phyloP scores from a whole-genome alignment of 2,113 vertebrate species.

The Sinocyclocheilus maitianheensis region DNA sequence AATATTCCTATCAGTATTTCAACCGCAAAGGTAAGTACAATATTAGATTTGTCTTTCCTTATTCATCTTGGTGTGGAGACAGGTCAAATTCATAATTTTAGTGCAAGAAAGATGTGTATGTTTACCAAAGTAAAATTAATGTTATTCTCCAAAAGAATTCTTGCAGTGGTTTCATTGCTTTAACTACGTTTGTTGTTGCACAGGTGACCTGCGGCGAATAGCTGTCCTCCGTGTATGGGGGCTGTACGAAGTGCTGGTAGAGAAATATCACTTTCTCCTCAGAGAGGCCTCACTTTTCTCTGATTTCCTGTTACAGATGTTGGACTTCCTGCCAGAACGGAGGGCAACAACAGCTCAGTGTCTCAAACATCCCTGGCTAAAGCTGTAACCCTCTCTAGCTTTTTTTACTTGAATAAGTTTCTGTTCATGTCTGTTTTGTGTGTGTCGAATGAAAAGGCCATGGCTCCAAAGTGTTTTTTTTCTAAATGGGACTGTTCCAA shows the following conservation, averaged over 20 bases:
- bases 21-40: conserved; percentile 75
- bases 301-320: conserved; percentile 77
- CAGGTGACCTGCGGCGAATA: conserved; percentile 78
- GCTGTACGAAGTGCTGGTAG: conserved; percentile 75
- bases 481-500: background rate
- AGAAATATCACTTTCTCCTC: conserved; percentile 76
- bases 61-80: background rate
- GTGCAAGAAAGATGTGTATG: too few species aligned
- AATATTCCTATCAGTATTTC: conserved; percentile 81
- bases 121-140: too few species aligned
- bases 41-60: background rate
- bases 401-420: background rate
- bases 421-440: background rate
- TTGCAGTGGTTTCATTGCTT: too few species aligned
- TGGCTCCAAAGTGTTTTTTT: background rate
- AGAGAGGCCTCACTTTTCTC: conserved; percentile 70
- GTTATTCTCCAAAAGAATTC: too few species aligned
- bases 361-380: conserved; percentile 81
- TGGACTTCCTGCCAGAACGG: conserved; percentile 76
- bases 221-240: conserved; percentile 72
- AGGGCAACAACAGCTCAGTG: conserved; percentile 79
- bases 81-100: too few species aligned
- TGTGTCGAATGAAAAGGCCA: background rate
- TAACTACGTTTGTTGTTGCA: background rate
- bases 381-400: conserved; percentile 35